Evolutionary conservation across 2,888 invertebrate genomes (phyloP), one percentile per base, ranked within the genome.

Genomic region (Polyploca ridens): DNA sequence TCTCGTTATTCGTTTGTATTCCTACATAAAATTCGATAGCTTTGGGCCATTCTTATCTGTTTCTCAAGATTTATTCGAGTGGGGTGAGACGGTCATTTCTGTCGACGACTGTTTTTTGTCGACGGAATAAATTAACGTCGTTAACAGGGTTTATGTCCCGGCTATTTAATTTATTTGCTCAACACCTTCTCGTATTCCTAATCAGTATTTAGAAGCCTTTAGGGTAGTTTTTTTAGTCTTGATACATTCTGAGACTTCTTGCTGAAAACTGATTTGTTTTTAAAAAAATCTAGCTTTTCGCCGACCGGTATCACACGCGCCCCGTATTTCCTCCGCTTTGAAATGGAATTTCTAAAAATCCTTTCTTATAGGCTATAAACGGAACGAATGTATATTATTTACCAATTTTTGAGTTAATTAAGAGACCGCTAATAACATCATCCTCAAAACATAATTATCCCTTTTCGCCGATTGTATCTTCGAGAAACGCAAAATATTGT

Each of bases 91-190:
- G 76, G 75, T 77, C 76, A 78, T 70, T 78, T 70, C 74, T 78
- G 77, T 79, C 81, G 75, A 77, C 80, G 77, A 71, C 69, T 75
- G 70, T 71, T 79, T 83, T 75, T 79, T 74, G 70, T 73, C 73
- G 69, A 58, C 68, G 63, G 71, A 76, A 75, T 79, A 78, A 81
- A 80, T 84, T 70, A 69, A 74, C 64, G 65, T 69, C 63, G 64
- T 69, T 71, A 75, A 74, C 67, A 64, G 66, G 70, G 64, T 66
- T 69, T 73, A 70, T 69, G 66, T 74, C 64, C 62, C 33, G 62
- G 13, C 41, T 27, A 61, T 61, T 61, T 38, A 61, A 61, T 61
- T 61, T 61, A 41, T 61, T 14, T 27, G 11, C 14, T 44, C 5
- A 41, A 61, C 61, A 61, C 61, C 61, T 61, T 41, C 19, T 10